phyloP scores from a whole-genome alignment of 2,888 invertebrate genomes.

The Tetropium fuscum region DNA sequence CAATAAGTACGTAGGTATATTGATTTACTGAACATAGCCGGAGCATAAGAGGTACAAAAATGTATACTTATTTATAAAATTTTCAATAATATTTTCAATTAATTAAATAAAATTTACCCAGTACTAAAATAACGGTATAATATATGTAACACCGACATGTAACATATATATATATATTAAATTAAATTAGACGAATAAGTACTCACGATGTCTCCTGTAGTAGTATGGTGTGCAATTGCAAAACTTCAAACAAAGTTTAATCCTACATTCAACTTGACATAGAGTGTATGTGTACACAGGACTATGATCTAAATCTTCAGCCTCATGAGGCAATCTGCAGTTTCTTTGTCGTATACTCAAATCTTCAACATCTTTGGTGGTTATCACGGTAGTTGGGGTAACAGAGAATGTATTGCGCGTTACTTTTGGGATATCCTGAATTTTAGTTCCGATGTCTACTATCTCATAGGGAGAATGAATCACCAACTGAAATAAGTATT shows the following conservation, averaged over 20 bases:
- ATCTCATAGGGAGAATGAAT: conserved; percentile 48
- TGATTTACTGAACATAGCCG: too few relatives aligned
- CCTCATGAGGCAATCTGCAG: conserved; percentile 55
- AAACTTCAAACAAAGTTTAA: conserved; percentile 52
- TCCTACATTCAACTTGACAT: conserved; percentile 61
- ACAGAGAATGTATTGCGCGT: neutral
- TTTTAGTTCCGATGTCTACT: conserved; percentile 40
- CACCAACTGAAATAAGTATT: conserved; percentile 46
- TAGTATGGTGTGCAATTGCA: conserved; percentile 63
- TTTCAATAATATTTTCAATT: too few relatives aligned
- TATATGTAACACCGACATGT: too few relatives aligned
- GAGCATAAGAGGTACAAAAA: too few relatives aligned
- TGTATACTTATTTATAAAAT: too few relatives aligned
- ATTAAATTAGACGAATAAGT: too few relatives aligned
- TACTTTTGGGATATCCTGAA: too few relatives aligned
- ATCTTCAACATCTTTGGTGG: conserved; percentile 10
- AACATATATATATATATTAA: too few relatives aligned
- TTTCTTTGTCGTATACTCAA: conserved; percentile 52
- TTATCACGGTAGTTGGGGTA: neutral
- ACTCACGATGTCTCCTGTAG: conserved; percentile 54
- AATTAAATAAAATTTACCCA: too few relatives aligned
- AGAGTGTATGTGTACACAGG: conserved; percentile 59
- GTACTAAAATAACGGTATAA: too few relatives aligned
- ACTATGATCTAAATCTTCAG: conserved; percentile 53
- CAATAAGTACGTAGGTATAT: too few relatives aligned